Conservation (phyloP, 1,140 invertebrate genomes). For the Drosophila tropicalis region DNA sequence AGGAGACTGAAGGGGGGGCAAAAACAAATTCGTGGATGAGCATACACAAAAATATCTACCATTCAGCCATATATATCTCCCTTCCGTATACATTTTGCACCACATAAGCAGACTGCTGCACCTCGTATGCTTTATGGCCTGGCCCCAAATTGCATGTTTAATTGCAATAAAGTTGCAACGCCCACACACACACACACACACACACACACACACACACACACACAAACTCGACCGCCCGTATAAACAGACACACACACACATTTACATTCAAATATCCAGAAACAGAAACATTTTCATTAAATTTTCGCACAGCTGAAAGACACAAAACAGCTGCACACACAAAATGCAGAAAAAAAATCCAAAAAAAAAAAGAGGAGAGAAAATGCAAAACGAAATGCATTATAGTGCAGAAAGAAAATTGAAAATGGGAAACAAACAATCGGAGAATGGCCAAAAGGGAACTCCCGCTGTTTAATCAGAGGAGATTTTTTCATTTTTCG, state of each 20-base stretch:
- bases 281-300: constrained; percentile 65
- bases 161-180: constrained; percentile 73
- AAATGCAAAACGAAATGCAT: constrained; percentile 50
- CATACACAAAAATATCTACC: constrained; percentile 17
- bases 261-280: constrained; percentile 33
- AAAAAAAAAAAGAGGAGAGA: background rate
- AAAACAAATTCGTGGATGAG: background rate
- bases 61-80: constrained; percentile 16
- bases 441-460: background rate
- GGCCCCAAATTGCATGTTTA: constrained; percentile 77
- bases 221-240: constrained; percentile 11
- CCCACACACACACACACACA: constrained; percentile 45
- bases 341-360: constrained; percentile 24
- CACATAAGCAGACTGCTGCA: constrained; percentile 15
- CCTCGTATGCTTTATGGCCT: constrained; percentile 65
- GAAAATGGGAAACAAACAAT: constrained; percentile 45
- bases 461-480: background rate
- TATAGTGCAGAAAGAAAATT: constrained; percentile 26
- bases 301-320: constrained; percentile 72
- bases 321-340: constrained; percentile 67
- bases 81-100: constrained; percentile 2
- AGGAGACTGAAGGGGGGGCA: background rate
- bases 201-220: constrained; percentile 36
- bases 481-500: constrained; percentile 1
- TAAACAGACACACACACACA: constrained; percentile 35